Percentiles rank a stretch among this genome's conserved stretches.
Conservation (phyloP, 2,797 vertebrate genomes). For the Intellagama lesueurii region DNA sequence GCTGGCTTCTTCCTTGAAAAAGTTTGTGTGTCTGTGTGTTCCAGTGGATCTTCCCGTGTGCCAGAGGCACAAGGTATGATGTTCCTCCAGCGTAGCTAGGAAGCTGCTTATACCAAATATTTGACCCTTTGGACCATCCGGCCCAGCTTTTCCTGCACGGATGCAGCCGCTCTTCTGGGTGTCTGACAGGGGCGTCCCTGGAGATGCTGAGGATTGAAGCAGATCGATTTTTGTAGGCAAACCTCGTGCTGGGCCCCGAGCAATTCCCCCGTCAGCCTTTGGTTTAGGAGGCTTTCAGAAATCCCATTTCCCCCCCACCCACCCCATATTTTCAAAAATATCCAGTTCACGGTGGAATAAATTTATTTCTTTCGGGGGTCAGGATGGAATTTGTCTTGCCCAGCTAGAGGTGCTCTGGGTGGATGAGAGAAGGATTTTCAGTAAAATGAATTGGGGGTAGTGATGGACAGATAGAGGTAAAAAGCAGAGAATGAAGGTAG, state of each 20-base stretch:
- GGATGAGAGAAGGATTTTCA: too few species aligned
- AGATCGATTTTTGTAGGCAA: too few species aligned
- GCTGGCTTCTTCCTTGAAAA: too few species aligned
- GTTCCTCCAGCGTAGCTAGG: background rate
- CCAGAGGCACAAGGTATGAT: background rate
- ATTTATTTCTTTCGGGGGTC: too few species aligned
- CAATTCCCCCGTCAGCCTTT: background rate
- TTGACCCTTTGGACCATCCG: too few species aligned
- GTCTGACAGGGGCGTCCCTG: background rate
- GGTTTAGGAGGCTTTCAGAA: background rate
- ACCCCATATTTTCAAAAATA: background rate
- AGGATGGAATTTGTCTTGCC: background rate
- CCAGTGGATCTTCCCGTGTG: background rate
- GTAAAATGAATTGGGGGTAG: background rate
- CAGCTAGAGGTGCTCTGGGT: background rate
- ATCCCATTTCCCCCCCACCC: background rate
- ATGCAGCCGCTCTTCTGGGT: background rate
- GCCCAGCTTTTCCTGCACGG: background rate
- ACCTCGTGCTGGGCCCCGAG: too few species aligned
- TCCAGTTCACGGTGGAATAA: rapidly evolving
- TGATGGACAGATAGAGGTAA: too few species aligned
- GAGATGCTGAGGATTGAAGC: background rate
- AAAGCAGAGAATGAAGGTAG: too few species aligned
- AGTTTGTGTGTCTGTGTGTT: background rate
- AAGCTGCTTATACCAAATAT: background rate